phyloP scores from a whole-genome alignment of 2,797 vertebrate species.

The Catamblyrhynchus diadema region DNA sequence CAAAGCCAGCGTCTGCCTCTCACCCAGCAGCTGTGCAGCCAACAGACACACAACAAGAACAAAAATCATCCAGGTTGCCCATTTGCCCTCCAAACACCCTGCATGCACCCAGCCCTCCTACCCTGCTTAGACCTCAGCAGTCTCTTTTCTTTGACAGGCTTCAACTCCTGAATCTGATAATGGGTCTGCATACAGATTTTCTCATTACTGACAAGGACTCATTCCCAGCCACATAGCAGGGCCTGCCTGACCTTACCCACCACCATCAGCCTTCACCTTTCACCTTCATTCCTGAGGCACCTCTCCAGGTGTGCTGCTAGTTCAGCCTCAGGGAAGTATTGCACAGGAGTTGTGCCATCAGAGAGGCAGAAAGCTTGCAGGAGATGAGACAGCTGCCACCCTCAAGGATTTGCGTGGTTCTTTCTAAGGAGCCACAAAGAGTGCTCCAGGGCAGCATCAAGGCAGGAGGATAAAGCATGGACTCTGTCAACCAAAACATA shows the following conservation, averaged over 20 bases:
- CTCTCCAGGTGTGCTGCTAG: neutral
- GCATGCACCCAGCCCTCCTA: neutral
- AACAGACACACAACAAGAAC: neutral
- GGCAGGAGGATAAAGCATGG: neutral
- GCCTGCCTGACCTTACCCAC: neutral
- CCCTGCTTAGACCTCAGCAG: neutral
- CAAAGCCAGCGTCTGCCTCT: neutral
- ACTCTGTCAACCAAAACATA: neutral
- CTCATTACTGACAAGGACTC: neutral
- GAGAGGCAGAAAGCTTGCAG: neutral
- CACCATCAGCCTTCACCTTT: neutral
- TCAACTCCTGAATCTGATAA: neutral
- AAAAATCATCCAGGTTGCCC: neutral
- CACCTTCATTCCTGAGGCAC: neutral
- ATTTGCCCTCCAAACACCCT: neutral
- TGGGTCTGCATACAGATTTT: neutral
- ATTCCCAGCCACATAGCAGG: neutral
- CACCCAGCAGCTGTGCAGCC: neutral
- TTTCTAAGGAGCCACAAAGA: neutral
- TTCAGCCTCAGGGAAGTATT: neutral
- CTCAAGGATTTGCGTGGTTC: neutral
- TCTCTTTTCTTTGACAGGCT: neutral
- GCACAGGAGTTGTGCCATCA: neutral
- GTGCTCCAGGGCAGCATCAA: neutral
- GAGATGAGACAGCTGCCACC: neutral